Evolutionary conservation across 53 echinoderm and acorn worm genomes (phyloP), one percentile per base, ranked within the genome.

Genomic region (Pentamera pediparva): DNA sequence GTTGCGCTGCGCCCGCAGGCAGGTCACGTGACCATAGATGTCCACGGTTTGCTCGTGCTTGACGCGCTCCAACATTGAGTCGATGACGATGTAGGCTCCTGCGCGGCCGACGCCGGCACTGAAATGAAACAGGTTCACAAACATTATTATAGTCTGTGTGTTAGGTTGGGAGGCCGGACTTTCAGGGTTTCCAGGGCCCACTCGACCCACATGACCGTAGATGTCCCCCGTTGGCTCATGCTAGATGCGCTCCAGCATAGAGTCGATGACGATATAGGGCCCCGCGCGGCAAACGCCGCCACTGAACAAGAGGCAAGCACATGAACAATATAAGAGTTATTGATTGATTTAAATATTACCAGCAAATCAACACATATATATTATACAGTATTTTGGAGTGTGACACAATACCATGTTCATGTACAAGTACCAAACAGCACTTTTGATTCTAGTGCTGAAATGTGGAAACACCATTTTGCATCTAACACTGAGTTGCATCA

Each of bases 21-120:
- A 91, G 39, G 91, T 91, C 79, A 88, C 88, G 39, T 96, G 98
- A 65, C 98, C 98, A 33, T 96, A 96, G 73, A 96, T 96, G 76
- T 96, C 98, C 35, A 96, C 91, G 8, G 98, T 91, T 59, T 91
- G 91, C 76, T 96, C 91, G 55, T 96, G 98, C 56, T 96, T 95
- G 80, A 91, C 86, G 12, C 98, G 75, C 67, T 91, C 91, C 40
- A 91, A 71, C 98, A 96, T 96, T 21, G 91, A 91, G 81, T 96
- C 98, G 41, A 96, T 96, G 51, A 96, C 98, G 53, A 96, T 96
- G 87, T 82, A 96, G 30, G 98, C 98, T 19, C 98, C 98, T 2
- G 98, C 88, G 18, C 98, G 80, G 43, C 91, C 98, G 18, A 96
- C 98, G 50, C 98, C 91, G 22, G 98, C 98, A 78, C 98, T 96